A percentile compares a stretch with the other conserved stretches of the same genome.
Evolutionary conservation across 2,797 vertebrate genomes (phyloP).

Genomic region (Lacerta bilineata): DNA sequence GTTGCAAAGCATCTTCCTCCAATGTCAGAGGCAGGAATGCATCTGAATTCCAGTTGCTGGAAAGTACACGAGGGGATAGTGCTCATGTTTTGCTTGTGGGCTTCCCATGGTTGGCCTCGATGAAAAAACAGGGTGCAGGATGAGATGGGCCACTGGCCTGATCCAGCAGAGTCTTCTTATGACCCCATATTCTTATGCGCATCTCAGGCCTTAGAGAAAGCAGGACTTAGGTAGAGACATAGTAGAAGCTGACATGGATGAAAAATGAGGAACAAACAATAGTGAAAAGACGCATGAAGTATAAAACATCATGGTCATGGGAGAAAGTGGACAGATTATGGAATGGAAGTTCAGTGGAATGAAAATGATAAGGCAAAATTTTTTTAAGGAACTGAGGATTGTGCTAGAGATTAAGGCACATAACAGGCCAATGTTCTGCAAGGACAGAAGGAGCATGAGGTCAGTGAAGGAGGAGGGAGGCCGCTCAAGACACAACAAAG

Average conservation of each 20-base stretch:
- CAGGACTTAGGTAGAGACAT: neutral
- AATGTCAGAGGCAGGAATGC: no score
- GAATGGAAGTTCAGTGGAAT: constrained; percentile 59
- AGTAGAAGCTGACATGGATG: neutral
- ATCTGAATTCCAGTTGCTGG: no score
- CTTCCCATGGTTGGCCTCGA: no score
- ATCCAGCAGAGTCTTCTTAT: no score
- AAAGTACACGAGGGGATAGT: no score
- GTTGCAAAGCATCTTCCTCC: neutral
- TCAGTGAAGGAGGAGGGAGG: constrained; percentile 54
- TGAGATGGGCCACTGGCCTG: no score
- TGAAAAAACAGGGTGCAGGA: no score
- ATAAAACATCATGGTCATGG: constrained; percentile 20
- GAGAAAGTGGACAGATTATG: constrained; percentile 41
- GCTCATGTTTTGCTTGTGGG: no score
- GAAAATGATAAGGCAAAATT: constrained; percentile 66
- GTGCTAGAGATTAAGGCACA: constrained; percentile 68
- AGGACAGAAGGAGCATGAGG: constrained; percentile 53
- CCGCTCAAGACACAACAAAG: constrained; percentile 71
- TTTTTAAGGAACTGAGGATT: constrained; percentile 67
- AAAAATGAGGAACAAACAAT: constrained; percentile 29
- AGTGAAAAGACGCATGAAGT: constrained; percentile 40
- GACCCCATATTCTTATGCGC: no score
- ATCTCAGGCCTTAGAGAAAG: neutral
- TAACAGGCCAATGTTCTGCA: constrained; percentile 75